Evolutionary conservation across 1,140 invertebrate species (phyloP), one percentile per base, ranked within the genome.

Genomic region (Caenorhabditis briggsae): DNA sequence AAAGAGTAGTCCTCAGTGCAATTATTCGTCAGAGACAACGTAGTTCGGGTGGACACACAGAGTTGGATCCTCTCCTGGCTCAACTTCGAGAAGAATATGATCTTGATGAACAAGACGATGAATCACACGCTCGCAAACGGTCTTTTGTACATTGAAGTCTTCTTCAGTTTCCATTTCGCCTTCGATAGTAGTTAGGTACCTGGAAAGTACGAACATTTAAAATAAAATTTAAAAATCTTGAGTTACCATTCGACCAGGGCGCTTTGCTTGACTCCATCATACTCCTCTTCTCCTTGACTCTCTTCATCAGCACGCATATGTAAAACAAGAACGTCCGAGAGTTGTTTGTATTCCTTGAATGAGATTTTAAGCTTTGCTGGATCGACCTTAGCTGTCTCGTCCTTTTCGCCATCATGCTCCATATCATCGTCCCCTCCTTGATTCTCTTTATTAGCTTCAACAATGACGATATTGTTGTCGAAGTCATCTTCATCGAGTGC

Each of bases 1-100:
- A 53, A 46, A 25, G 33, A 53, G n/a, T 6, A 11, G 46, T 14
- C 18, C 12, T 25, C n/a, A n/a, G 12, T 53, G n/a, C 5, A 78
- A 53, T 78, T 85, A 56, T 78, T 85, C 64, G 53, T 88, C 88
- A 46, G 97, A 96, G 65, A 96, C 94, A 65, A 97, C 95, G 92
- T 98, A 98, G 93, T 98, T 98, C 1, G 97, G 97, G 94, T 98
- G 97, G 2, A 98, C 96, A 55, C 98, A 95, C 16, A 99, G 65
- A 8, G 53, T 93, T 56, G 96, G 92, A 0, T 96, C 95, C 84
- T 93, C 93, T 46, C 90, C 88, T 41, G 92, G 83, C n/a, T 87
- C 85, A 1, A 89, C 61, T 58, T 91, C 89, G 20, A 92, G 83
- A 23, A 92, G 86, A 83, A 89, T 86, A 83, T 91, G 90, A 33